These are phyloP conservation scores for Plecotus auritus DNA, from an alignment of 2,113 vertebrate species.

Conservation along the genomic window DNA sequence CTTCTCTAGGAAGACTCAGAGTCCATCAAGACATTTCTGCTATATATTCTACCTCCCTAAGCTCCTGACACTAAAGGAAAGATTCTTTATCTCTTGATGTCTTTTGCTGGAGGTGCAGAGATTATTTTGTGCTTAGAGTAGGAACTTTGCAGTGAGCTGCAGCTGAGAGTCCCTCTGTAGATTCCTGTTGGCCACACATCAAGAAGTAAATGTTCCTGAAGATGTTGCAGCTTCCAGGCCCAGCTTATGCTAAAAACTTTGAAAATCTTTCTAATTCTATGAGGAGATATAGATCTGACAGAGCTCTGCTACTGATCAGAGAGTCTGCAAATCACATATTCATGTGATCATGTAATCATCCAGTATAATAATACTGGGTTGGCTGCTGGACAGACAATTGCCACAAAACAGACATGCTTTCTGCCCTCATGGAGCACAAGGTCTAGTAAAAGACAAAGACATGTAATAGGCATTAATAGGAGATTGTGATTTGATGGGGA, in stretches of 20 bases:
- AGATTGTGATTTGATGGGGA: neutral
- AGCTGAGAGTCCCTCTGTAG: neutral
- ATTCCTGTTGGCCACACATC: neutral
- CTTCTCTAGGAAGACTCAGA: constrained; percentile 2
- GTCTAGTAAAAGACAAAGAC: neutral
- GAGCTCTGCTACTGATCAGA: neutral
- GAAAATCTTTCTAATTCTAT: neutral
- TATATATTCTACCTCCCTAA: neutral
- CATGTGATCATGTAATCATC: neutral
- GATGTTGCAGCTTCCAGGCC: neutral
- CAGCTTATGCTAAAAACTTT: neutral
- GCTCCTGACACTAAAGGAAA: neutral
- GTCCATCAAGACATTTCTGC: neutral
- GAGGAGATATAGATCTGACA: neutral
- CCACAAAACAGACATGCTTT: neutral
- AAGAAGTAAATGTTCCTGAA: neutral
- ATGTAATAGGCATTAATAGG: neutral
- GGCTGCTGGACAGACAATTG: neutral
- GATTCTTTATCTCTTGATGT: neutral
- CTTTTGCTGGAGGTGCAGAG: constrained; percentile 8
- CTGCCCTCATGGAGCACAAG: neutral
- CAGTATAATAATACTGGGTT: neutral
- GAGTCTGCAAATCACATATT: neutral
- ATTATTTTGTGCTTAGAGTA: neutral
- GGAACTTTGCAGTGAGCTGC: neutral